These are phyloP conservation scores for Microtus ochrogaster DNA, from an alignment of 2,113 vertebrate genomes.

Conservation along the genomic window DNA sequence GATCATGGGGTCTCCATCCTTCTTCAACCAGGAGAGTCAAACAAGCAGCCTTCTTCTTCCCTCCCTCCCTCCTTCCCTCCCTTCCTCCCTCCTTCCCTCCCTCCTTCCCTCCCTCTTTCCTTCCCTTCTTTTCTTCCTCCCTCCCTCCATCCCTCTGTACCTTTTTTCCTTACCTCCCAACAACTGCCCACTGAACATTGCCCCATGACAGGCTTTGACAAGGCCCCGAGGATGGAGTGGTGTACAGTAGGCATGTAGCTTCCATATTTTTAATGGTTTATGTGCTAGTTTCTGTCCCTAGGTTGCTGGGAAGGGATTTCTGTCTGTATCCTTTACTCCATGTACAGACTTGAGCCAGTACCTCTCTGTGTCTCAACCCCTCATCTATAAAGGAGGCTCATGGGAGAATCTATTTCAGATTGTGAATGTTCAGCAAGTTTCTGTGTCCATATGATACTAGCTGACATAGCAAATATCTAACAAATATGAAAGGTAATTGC, in stretches of 20 bases:
- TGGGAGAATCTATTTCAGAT: slow-evolving; percentile 13
- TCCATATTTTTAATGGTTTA: background rate
- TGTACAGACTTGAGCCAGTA: background rate
- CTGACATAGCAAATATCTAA: background rate
- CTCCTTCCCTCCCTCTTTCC: too few species aligned
- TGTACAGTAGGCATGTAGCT: background rate
- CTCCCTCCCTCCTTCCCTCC: too few species aligned
- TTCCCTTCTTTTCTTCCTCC: too few species aligned
- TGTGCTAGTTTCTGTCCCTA: background rate
- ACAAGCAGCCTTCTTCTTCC: background rate
- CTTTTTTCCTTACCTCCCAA: background rate
- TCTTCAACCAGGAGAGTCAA: background rate
- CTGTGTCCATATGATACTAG: background rate
- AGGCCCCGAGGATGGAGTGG: background rate
- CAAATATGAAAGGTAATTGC: slow-evolving; percentile 33
- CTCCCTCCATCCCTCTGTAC: background rate
- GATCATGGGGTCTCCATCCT: background rate
- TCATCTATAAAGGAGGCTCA: background rate
- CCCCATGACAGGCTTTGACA: background rate
- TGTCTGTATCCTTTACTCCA: background rate
- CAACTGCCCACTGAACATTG: background rate
- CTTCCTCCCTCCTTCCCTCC: too few species aligned
- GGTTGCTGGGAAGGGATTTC: background rate
- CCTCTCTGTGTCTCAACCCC: background rate
- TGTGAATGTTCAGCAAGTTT: slow-evolving; percentile 19